Conservation (phyloP, 2,113 vertebrate genomes). For the western clawed frog (Xenopus tropicalis) region DNA sequence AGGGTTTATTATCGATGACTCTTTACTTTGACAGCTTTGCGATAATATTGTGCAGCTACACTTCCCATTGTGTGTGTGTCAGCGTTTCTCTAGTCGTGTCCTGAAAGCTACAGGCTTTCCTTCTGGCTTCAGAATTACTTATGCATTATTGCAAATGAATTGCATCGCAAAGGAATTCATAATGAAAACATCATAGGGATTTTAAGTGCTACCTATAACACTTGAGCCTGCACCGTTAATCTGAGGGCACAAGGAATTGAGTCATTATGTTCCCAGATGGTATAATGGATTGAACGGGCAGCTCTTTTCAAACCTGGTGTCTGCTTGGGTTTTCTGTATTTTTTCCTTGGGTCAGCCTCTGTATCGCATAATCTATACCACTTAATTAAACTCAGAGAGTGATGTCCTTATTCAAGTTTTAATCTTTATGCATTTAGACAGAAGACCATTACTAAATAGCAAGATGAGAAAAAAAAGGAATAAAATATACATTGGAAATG, state of each 20-base stretch:
- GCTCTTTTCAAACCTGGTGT: slow-evolving; percentile 44
- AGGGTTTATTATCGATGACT: too few relatives aligned
- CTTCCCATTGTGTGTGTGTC: slow-evolving; percentile 39
- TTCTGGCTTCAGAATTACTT: slow-evolving; percentile 59
- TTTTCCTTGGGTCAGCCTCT: slow-evolving; percentile 50
- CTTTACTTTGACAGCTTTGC: too few relatives aligned
- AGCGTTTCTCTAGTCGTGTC: slow-evolving; percentile 56
- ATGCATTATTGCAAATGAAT: slow-evolving; percentile 63
- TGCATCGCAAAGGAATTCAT: slow-evolving; percentile 58
- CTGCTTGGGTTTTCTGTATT: slow-evolving; percentile 21
- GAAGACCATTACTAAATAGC: slow-evolving; percentile 53
- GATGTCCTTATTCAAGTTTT: slow-evolving; percentile 58
- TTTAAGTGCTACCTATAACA: slow-evolving; percentile 57
- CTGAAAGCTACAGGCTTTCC: slow-evolving; percentile 56
- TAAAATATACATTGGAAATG: slow-evolving; percentile 49
- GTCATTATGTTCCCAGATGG: slow-evolving; percentile 52
- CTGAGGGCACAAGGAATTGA: slow-evolving; percentile 56
- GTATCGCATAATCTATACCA: slow-evolving; percentile 50
- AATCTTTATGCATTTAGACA: slow-evolving; percentile 53
- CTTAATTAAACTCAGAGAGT: slow-evolving; percentile 55
- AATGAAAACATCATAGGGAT: slow-evolving; percentile 64
- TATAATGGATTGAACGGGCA: slow-evolving; percentile 49
- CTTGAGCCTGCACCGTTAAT: slow-evolving; percentile 62
- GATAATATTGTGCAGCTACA: too few relatives aligned
- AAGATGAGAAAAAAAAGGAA: slow-evolving; percentile 51